Evolutionary conservation across 2,888 invertebrate species (phyloP).

Genomic region (Caenorhabditis panamensis): DNA sequence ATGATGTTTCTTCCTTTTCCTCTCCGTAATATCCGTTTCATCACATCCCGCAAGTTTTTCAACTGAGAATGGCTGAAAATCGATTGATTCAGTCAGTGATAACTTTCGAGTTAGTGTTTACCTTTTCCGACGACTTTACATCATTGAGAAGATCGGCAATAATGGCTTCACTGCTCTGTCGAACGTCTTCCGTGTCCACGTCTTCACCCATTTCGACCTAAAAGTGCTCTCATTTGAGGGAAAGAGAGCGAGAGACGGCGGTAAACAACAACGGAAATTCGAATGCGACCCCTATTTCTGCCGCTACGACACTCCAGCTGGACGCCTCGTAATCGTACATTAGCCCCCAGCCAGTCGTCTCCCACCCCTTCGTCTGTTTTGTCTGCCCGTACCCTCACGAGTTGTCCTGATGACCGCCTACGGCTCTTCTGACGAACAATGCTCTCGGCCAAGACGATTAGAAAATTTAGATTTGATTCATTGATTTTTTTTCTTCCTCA

Average conservation of each 20-base stretch:
- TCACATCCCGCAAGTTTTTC: slow-evolving; percentile 40
- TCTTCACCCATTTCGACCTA: slow-evolving; percentile 3
- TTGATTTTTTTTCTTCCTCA: slow-evolving; percentile 5
- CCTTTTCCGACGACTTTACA: slow-evolving; percentile 45
- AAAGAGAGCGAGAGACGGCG: neutral
- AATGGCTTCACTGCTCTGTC: slow-evolving; percentile 44
- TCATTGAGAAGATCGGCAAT: slow-evolving; percentile 58
- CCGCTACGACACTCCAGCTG: slow-evolving; percentile 44
- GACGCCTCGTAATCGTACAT: slow-evolving; percentile 26
- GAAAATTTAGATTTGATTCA: no score
- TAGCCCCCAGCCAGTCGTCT: neutral
- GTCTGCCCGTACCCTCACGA: slow-evolving; percentile 8
- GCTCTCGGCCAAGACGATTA: no score
- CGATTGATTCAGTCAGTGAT: neutral
- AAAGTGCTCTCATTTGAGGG: neutral
- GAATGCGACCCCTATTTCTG: neutral
- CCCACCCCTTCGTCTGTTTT: slow-evolving; percentile 17
- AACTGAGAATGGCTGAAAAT: slow-evolving; percentile 51
- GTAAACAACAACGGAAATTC: slow-evolving; percentile 15
- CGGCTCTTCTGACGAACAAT: slow-evolving; percentile 9
- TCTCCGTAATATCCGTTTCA: slow-evolving; percentile 18
- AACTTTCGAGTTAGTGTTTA: slow-evolving; percentile 4
- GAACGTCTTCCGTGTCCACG: neutral
- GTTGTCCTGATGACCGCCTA: slow-evolving; percentile 31
- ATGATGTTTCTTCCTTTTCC: slow-evolving; percentile 25